Evolutionary conservation across 2,888 invertebrate species (phyloP), one percentile per base, ranked within the genome.

Genomic region (Hyposoter dolosus): DNA sequence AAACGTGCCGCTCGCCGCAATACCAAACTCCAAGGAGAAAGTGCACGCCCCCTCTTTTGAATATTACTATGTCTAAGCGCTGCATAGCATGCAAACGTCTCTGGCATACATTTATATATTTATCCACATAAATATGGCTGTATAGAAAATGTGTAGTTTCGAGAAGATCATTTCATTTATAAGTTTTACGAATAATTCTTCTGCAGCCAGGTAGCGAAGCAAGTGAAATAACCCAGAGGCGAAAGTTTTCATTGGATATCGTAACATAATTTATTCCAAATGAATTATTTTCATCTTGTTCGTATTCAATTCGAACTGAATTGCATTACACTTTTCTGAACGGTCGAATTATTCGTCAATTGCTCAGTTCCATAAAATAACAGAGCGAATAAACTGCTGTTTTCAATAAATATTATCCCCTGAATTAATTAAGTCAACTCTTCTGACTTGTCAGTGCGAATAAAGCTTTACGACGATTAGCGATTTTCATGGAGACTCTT

Each of bases 1-100:
- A 83, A 83, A 86, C 75, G 81, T 45, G 66, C 84, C 71, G 74
- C 82, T 68, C 82, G 65, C 65, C 83, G 84, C 88, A 40, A 10
- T 40, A 40, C 9, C 40, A 85, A 90, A 87, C 88, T 81, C 86
- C 86, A 71, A 80, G 71, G 76, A 82, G 75, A 80, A 80, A 83
- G 71, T 83, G 50, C 77, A 93, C 93, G 93, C 94, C 94, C 90
- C 88, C 90, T 93, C 92, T 92, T 93, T 93, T 93, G 93, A 94
- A 94, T 93, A 94, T 93, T 93, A 92, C 91, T 91, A 91, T 91
- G 91, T 91, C 92, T 93, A 93, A 94, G 93, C 92, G 89, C 92
- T 90, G 88, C 89, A 89, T 88, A 91, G 90, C 94, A 94, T 93
- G 94, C 94, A 90, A 93, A 86, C 83, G 60, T 65, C 66, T 77